Evolutionary conservation across 2,797 vertebrate genomes (phyloP).

Genomic region (Parauchenoglanis ngamensis): DNA sequence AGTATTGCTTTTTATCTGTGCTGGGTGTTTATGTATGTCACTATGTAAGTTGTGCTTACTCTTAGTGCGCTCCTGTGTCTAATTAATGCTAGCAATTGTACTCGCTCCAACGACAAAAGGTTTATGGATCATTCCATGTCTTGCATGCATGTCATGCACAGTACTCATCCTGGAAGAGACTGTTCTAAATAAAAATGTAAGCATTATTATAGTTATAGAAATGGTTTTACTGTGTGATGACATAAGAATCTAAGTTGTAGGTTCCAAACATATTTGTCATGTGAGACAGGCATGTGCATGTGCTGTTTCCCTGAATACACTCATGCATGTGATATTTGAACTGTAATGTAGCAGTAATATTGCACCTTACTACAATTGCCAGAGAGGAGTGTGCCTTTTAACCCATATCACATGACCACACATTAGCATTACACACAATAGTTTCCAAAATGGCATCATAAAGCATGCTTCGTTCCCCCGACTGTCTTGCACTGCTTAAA

Average conservation of each 20-base stretch:
- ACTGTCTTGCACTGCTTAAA: neutral
- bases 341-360: slow-evolving; percentile 22
- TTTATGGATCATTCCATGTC: neutral
- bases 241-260: neutral
- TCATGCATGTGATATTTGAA: neutral
- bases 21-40: neutral
- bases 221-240: neutral
- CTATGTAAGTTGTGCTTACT: neutral
- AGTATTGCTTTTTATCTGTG: neutral
- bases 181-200: neutral
- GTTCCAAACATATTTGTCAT: neutral
- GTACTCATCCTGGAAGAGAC: neutral
- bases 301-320: neutral
- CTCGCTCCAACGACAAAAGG: neutral
- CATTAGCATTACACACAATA: neutral
- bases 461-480: neutral
- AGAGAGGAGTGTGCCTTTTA: slow-evolving; percentile 43
- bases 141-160: neutral
- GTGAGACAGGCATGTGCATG: neutral
- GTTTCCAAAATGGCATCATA: neutral
- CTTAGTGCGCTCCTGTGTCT: neutral
- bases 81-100: neutral
- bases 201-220: neutral
- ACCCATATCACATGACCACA: slow-evolving; percentile 65
- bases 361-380: slow-evolving; percentile 38